phyloP scores from a whole-genome alignment of 2,888 invertebrate species.

The Anorthoa munda region DNA sequence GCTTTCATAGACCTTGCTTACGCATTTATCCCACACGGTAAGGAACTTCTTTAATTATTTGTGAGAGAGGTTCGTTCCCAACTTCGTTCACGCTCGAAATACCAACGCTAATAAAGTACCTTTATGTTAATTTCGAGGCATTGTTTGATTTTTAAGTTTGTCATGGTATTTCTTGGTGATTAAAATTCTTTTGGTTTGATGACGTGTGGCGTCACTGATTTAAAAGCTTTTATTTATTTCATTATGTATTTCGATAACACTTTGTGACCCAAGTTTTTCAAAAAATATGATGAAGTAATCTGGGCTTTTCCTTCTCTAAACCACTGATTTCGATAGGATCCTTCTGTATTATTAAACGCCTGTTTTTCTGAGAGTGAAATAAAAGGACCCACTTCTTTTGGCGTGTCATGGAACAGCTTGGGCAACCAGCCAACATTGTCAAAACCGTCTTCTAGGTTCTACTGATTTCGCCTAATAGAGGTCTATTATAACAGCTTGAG shows the following conservation, averaged over 20 bases:
- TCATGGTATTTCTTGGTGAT: neutral
- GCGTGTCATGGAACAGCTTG: neutral
- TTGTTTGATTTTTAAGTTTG: constrained; percentile 14
- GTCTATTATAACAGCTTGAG: neutral
- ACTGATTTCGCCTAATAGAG: neutral
- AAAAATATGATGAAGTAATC: too few relatives aligned
- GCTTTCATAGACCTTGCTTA: neutral
- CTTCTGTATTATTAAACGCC: neutral
- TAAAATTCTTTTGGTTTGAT: neutral
- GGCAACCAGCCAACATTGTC: neutral
- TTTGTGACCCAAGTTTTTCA: too few relatives aligned
- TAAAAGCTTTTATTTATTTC: neutral
- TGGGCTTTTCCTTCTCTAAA: neutral
- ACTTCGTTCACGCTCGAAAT: neutral
- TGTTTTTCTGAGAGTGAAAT: neutral
- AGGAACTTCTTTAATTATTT: constrained; percentile 3
- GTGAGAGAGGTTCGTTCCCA: neutral
- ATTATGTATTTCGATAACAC: too few relatives aligned
- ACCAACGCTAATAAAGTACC: neutral
- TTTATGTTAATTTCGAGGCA: constrained; percentile 1
- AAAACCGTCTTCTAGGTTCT: neutral
- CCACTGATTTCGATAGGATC: neutral
- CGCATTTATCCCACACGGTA: neutral
- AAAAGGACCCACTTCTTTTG: neutral
- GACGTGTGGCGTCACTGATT: neutral